Evolutionary conservation across 2,797 vertebrate genomes (phyloP), one percentile per base, ranked within the genome.

Genomic region (Petrocephalus sullivani): DNA sequence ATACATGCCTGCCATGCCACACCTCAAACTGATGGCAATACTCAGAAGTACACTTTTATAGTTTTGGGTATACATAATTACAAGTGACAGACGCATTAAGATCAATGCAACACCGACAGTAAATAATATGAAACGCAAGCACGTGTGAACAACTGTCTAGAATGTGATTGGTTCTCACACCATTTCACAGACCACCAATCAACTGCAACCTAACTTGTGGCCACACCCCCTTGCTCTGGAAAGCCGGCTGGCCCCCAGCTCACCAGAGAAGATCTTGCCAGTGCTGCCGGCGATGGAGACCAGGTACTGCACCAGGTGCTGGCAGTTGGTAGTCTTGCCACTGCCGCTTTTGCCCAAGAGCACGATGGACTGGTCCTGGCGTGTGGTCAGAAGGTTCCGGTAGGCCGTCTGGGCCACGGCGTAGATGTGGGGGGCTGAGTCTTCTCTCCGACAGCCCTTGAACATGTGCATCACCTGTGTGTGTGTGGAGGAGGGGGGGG

Each of bases 391-490:
- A 94, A 99, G 96, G 87, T 95, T 96, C 90, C 98, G 95, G 92
- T 99, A 99, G 0, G 98, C 98, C 0, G 96, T 95, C 92, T 99
- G 98, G 2, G 98, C 98, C 93, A 99, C 96, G 0, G 96, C 96
- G 0, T 99, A 99, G 92, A 99, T 95, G 90, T 99, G 98, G 1
- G 98, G 98, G 2, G 98, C 97, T 0, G 94, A 95, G 94, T 99
- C 98, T 85, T 99, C 98, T 14, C 97, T 94, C 49, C 98, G 96
- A 90, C 97, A 98, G 33, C 98, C 98, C 93, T 99, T 99, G 93
- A 99, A 99, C 98, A 99, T 99, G 95, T 99, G 98, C 97, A 99
- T 99, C 91, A 99, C 98, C 98, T 99, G 92, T n/a, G 87, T 14
- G 53, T 12, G 53, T 54, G 64, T 23, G 61, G 28, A 4, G 6